A percentile compares a stretch with the other conserved stretches of the same genome.
Evolutionary conservation across 2,888 invertebrate genomes (phyloP).

Genomic region (Notodonta dromedarius): DNA sequence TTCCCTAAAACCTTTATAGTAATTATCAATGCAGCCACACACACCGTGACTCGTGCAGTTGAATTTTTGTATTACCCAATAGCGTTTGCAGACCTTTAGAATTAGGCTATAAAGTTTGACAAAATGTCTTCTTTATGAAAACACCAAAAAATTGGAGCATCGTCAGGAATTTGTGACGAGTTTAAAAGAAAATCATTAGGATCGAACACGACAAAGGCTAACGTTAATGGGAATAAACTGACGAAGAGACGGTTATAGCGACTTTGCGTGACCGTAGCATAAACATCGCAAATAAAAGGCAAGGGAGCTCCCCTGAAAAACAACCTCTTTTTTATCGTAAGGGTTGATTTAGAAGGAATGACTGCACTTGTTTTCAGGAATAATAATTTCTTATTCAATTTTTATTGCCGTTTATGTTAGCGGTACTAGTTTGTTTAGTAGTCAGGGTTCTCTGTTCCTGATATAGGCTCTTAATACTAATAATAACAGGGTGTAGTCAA

Average conservation of each 20-base stretch:
- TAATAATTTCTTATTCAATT: neutral
- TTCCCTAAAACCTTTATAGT: too few species aligned
- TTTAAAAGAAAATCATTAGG: slow-evolving; percentile 9
- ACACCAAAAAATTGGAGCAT: neutral
- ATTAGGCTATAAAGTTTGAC: too few species aligned
- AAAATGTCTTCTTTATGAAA: too few species aligned
- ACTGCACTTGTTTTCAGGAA: neutral
- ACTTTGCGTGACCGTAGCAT: slow-evolving; percentile 31
- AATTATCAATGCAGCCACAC: too few species aligned
- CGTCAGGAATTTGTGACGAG: neutral
- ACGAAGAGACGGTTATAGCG: slow-evolving; percentile 26
- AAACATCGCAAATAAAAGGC: slow-evolving; percentile 26
- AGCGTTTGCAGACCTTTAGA: too few species aligned
- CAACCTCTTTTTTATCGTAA: slow-evolving; percentile 9
- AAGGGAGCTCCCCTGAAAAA: slow-evolving; percentile 16
- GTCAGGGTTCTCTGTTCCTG: too few species aligned
- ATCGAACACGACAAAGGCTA: slow-evolving; percentile 15
- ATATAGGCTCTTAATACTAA: too few species aligned
- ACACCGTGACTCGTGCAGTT: too few species aligned
- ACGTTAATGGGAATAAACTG: slow-evolving; percentile 20
- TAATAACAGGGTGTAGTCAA: too few species aligned
- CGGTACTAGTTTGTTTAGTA: too few species aligned
- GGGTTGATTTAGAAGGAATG: neutral
- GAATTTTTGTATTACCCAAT: too few species aligned
- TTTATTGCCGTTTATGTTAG: too few species aligned